Evolutionary conservation across 2,888 invertebrate species (phyloP), one percentile per base, ranked within the genome.

Genomic region (Agrotis clavis): DNA sequence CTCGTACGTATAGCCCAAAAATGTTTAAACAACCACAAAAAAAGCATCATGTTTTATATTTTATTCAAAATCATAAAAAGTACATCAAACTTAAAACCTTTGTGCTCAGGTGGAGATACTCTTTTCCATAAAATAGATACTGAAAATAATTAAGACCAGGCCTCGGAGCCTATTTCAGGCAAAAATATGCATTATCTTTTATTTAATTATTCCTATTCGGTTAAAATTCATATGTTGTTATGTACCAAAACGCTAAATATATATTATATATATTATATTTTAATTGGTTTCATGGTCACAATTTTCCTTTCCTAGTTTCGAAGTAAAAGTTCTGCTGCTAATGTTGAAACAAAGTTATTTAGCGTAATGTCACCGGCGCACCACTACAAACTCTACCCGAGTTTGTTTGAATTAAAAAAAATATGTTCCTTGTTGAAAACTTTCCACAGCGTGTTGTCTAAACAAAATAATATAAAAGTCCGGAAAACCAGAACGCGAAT

Each of bases 71-170:
- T 56, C 47, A 51, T 65, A 73, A 79, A 77, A 79, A 61, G 25
- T 19, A 73, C 64, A 72, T 79, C 59, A 76, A 50, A 60, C 48
- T 71, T 54, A 78, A 59, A 79, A 60, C 73, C 63, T 54, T 60
- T 79, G 30, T 50, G 19, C 19, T 21, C 7, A 9, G 41, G 13
- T 64, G n/a, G n/a, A 56, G 11, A n/a, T 57, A 1, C 21, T 35
- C 41, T 74, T 65, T 68, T 68, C 16, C 16, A 48, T 19, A 18
- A 64, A 61, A 61, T 30, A 67, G 45, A 60, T 35, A 25, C 62
- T 47, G 25, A 66, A 60, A 41, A 51, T 56, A 69, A 54, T 75
- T 62, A 18, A 66, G 18, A 51, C 18, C 48, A 30, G 5, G 30
- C 45, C 16, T 30, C 30, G 19, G 47, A 25, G 57, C 51, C 30